A percentile compares a stretch with the other conserved stretches of the same genome.
phyloP scores from a whole-genome alignment of 37 sponge, comb jelly and placozoan species.

The Halichondria panicea region DNA sequence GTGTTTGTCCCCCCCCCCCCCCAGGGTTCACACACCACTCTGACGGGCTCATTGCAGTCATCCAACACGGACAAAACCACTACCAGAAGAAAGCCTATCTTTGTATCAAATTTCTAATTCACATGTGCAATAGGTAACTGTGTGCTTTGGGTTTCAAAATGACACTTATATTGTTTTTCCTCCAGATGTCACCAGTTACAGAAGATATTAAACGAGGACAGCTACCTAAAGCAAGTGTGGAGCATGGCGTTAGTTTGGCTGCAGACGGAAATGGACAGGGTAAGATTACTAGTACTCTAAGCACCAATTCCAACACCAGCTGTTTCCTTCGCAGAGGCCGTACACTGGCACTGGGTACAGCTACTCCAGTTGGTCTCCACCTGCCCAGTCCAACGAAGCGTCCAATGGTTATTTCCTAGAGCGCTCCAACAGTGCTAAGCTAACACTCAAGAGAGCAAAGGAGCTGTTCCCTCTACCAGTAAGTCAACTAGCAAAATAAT shows the following conservation, averaged over 20 bases:
- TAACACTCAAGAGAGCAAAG: conserved; percentile 71
- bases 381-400: conserved; percentile 83
- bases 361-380: conserved; percentile 86
- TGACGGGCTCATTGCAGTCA: conserved; percentile 77
- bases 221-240: conserved; percentile 53
- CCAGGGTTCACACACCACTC: conserved; percentile 45
- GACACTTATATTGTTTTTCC: neutral
- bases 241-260: conserved; percentile 73
- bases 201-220: conserved; percentile 59
- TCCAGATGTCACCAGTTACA: conserved; percentile 55
- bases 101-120: conserved; percentile 79
- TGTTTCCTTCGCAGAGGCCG: conserved; percentile 21
- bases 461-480: conserved; percentile 70
- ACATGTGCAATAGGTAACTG: conserved; percentile 60
- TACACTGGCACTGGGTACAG: conserved; percentile 51
- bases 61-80: conserved; percentile 65
- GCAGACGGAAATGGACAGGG: conserved; percentile 69
- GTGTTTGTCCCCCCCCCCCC: neutral
- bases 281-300: neutral
- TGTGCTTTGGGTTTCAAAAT: neutral
- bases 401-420: conserved; percentile 86
- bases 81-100: conserved; percentile 87
- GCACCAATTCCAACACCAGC: neutral
- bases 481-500: conserved; percentile 7
- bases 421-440: conserved; percentile 86